These are phyloP conservation scores for Microtus richardsoni DNA, from an alignment of 2,113 vertebrate species.

Conservation along the genomic window DNA sequence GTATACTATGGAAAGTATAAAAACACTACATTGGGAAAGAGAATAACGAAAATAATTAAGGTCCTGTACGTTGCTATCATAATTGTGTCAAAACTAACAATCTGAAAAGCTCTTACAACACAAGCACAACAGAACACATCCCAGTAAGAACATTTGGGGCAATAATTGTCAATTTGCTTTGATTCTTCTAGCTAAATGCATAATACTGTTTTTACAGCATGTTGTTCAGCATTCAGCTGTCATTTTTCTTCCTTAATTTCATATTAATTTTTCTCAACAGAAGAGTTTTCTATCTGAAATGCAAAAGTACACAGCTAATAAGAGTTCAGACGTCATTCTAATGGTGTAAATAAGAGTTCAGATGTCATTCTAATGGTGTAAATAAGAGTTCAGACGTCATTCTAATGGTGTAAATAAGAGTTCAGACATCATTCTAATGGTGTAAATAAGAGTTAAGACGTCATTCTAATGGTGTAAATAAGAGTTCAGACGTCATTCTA, in stretches of 20 bases:
- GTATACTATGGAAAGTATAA: neutral
- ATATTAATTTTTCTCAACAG: neutral
- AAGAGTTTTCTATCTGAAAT: neutral
- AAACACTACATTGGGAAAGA: neutral
- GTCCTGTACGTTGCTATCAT: neutral
- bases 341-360: too few relatives aligned
- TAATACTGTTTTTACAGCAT: neutral
- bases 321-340: neutral
- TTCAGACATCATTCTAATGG: too few relatives aligned
- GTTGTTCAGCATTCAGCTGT: neutral
- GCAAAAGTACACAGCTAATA: neutral
- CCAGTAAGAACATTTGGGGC: neutral
- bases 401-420: too few relatives aligned
- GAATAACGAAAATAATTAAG: neutral
- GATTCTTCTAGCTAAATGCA: neutral
- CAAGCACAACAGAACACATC: neutral
- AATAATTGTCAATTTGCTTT: neutral
- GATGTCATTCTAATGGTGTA: too few relatives aligned
- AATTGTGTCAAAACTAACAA: constrained; percentile 9
- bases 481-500: too few relatives aligned
- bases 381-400: too few relatives aligned
- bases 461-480: too few relatives aligned
- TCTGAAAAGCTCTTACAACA: neutral
- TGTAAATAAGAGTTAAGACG: too few relatives aligned
- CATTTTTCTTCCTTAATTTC: neutral